phyloP scores from a whole-genome alignment of 2,113 vertebrate species.

The Ammodytes marinus region DNA sequence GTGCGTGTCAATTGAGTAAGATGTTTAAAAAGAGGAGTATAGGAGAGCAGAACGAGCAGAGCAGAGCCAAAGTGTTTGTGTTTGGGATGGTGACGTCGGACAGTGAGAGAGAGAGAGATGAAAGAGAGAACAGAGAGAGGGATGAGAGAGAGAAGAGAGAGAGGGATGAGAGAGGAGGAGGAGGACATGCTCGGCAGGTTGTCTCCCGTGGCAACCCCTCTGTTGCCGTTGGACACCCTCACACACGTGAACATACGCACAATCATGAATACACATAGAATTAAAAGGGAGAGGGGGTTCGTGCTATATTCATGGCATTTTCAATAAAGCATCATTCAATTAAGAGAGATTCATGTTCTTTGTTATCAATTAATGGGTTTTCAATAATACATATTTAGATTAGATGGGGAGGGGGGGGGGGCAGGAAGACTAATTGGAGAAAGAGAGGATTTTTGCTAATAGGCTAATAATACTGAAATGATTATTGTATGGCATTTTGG shows the following conservation, averaged over 20 bases:
- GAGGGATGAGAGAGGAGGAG: conserved; percentile 66
- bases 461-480: neutral
- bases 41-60: conserved; percentile 8
- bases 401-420: conserved; percentile 36
- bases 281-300: conserved; percentile 55
- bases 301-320: conserved; percentile 74
- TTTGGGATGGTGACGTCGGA: conserved; percentile 47
- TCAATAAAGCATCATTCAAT: conserved; percentile 79
- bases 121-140: conserved; percentile 36
- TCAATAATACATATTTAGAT: conserved; percentile 75
- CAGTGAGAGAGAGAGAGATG: conserved; percentile 58
- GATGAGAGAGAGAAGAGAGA: conserved; percentile 66
- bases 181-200: conserved; percentile 54
- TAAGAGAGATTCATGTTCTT: conserved; percentile 63
- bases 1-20: neutral
- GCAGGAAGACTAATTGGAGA: conserved; percentile 29
- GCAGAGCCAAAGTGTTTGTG: conserved; percentile 27
- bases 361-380: conserved; percentile 60
- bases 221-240: conserved; percentile 60
- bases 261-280: conserved; percentile 72
- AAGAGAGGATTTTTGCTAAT: conserved; percentile 6
- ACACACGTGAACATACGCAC: conserved; percentile 5
- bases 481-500: neutral
- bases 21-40: neutral
- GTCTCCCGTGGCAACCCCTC: conserved; percentile 77